These are phyloP conservation scores for Samia ricini DNA, from an alignment of 1,140 invertebrate genomes.

Conservation along the genomic window DNA sequence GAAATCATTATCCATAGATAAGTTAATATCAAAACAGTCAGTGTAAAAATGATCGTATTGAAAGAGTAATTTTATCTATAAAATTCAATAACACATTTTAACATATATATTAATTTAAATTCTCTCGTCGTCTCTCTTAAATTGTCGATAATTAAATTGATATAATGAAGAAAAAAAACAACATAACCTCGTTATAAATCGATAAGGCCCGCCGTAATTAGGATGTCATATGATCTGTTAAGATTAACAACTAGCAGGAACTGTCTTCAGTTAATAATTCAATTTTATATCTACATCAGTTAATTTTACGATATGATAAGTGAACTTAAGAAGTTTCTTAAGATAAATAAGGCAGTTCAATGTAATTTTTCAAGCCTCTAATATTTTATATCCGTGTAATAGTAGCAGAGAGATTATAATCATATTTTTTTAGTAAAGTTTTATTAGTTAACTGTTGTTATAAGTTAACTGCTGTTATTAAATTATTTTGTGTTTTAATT, in stretches of 20 bases:
- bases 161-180: not conserved
- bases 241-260: not conserved
- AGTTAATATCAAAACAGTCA: too few species aligned
- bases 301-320: not conserved
- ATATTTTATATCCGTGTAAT: not conserved
- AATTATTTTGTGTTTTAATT: not conserved
- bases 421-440: not conserved
- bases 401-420: not conserved
- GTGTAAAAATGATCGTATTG: too few species aligned
- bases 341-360: not conserved
- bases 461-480: not conserved
- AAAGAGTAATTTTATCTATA: too few species aligned
- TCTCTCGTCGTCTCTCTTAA: not conserved
- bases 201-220: not conserved
- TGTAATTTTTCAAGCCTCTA: not conserved
- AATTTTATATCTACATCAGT: not conserved
- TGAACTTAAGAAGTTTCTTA: not conserved
- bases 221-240: not conserved
- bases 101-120: not conserved
- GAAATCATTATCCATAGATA: too few species aligned
- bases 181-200: not conserved
- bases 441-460: not conserved
- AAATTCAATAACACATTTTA: not conserved
- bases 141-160: not conserved
- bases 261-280: not conserved